Conservation (phyloP, 2,113 vertebrate species). For the Sialia sialis region DNA sequence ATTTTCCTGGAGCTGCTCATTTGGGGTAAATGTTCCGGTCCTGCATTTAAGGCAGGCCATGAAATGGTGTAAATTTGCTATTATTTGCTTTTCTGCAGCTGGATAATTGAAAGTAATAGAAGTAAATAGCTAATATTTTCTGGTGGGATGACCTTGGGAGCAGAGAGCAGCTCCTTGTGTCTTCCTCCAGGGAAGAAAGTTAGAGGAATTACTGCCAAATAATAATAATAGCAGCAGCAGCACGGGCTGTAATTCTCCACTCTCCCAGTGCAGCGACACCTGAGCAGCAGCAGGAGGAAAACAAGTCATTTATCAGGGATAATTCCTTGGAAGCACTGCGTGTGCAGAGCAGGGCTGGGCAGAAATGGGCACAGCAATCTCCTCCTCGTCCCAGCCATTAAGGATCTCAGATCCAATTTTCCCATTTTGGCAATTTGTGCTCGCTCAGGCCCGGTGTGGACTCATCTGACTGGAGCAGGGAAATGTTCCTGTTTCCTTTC, state of each 20-base stretch:
- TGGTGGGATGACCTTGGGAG: slow-evolving; percentile 37
- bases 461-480: neutral
- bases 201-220: slow-evolving; percentile 48
- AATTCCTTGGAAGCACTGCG: neutral
- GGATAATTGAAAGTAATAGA: slow-evolving; percentile 31
- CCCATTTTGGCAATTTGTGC: neutral
- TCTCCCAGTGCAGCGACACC: neutral
- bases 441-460: neutral
- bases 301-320: slow-evolving; percentile 31
- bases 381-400: neutral
- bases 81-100: slow-evolving; percentile 16
- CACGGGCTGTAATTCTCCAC: neutral
- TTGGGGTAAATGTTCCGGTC: neutral
- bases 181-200: slow-evolving; percentile 32
- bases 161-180: neutral
- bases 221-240: slow-evolving; percentile 36
- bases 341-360: neutral
- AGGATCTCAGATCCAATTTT: neutral
- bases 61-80: neutral
- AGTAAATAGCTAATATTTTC: slow-evolving; percentile 39
- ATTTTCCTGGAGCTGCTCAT: neutral
- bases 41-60: neutral
- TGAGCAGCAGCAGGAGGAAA: slow-evolving; percentile 20
- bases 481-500: neutral
- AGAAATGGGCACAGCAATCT: neutral